phyloP scores from a whole-genome alignment of 1,140 invertebrate species.

The Achatina immaculata region DNA sequence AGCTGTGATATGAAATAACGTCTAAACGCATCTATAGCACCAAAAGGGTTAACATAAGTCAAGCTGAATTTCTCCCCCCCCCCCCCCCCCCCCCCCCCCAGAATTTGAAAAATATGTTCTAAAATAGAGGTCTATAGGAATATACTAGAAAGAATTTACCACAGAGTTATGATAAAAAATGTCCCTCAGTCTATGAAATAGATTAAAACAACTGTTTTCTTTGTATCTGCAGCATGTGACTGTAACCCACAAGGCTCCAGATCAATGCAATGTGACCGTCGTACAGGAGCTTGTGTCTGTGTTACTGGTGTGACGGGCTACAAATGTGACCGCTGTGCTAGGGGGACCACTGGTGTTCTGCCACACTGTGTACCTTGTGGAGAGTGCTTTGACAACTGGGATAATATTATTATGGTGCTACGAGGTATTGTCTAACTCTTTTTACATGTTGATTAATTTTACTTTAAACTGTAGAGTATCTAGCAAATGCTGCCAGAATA shows the following conservation, averaged over 20 bases:
- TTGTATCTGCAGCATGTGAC: constrained; percentile 79
- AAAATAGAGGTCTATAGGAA: too few species aligned
- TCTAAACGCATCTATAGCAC: too few species aligned
- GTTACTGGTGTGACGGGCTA: constrained; percentile 91
- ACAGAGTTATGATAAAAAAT: too few species aligned
- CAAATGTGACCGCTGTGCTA: constrained; percentile 94
- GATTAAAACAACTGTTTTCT: background rate
- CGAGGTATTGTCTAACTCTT: constrained; percentile 70
- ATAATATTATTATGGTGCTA: constrained; percentile 84
- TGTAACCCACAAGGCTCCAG: constrained; percentile 90
- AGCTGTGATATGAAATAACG: too few species aligned
- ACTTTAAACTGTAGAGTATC: background rate
- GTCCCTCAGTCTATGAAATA: too few species aligned
- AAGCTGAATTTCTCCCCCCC: too few species aligned
- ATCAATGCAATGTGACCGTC: constrained; percentile 78
- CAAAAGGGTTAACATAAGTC: too few species aligned
- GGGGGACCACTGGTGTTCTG: constrained; percentile 91
- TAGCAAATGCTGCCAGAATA: too few species aligned
- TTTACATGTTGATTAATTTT: background rate
- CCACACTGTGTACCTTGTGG: constrained; percentile 95
- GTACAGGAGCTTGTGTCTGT: constrained; percentile 76
- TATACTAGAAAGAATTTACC: too few species aligned
- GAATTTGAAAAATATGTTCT: too few species aligned
- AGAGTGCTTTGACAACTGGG: constrained; percentile 99
- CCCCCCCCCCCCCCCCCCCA: too few species aligned